phyloP scores from a whole-genome alignment of 2,888 invertebrate species.

The Brachyptera putata region DNA sequence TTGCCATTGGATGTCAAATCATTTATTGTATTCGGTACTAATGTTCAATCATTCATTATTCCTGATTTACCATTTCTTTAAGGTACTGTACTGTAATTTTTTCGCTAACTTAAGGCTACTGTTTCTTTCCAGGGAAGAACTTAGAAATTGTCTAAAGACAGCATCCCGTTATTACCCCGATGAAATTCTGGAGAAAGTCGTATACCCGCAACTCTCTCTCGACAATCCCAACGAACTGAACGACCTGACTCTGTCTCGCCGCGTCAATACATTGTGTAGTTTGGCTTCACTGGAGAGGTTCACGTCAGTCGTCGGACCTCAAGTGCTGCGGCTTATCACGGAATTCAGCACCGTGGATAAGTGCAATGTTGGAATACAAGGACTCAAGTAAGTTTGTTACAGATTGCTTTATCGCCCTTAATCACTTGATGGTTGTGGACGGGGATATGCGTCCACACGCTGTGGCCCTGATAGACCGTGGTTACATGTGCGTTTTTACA shows the following conservation, averaged over 20 bases:
- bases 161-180: constrained; percentile 52
- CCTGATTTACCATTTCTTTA: no score
- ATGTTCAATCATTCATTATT: no score
- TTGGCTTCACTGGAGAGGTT: constrained; percentile 51
- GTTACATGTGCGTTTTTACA: no score
- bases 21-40: no score
- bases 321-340: constrained; percentile 37
- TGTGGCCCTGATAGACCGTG: no score
- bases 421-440: no score
- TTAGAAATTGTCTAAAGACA: constrained; percentile 47
- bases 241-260: neutral
- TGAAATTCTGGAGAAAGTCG: constrained; percentile 49
- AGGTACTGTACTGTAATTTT: no score
- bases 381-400: constrained; percentile 19
- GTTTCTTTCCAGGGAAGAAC: constrained; percentile 28
- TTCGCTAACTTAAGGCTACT: no score
- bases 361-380: constrained; percentile 16
- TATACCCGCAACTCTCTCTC: constrained; percentile 37
- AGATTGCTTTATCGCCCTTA: no score
- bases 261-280: constrained; percentile 47
- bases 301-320: constrained; percentile 45
- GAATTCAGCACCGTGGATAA: neutral
- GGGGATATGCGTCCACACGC: no score
- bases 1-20: no score
- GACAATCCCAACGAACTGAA: neutral